Base-by-base conservation (phyloP, 2,797 vertebrate genomes). In the Microctenopoma stevenorrisi region DNA sequence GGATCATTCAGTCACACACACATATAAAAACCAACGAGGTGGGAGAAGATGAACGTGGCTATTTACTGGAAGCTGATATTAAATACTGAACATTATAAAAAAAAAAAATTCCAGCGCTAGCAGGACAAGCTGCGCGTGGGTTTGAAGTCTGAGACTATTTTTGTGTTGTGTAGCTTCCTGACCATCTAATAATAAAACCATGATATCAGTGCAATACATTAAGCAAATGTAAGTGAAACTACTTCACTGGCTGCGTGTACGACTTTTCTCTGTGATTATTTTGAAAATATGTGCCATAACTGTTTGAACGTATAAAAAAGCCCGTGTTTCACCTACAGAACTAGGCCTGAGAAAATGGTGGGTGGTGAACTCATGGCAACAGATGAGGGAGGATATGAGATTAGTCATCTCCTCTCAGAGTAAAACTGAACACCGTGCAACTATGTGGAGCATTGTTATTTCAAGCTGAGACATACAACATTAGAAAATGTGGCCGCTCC, bases 301-400 rank as follows among this genome's bases (percentile, higher is more conserved):
- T 18, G n/a, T n/a, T 16, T 7, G 8, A 18, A 5, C n/a, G 43
- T 46, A 18, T 46, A 46, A 46, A 46, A 46, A 18, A 16, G 69
- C 55, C 44, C 28, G 30, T 48, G 56, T 79, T 76, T 81, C 68
- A 74, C 73, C 74, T 61, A 37, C 43, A 46, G 43, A n/a, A 18
- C 33, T 33, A 67, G 25, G 78, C 83, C 84, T 57, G 55, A 81
- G 68, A 64, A 80, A 82, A 78, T 56, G 57, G 86, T 87, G 84
- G 85, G 85, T 46, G 83, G 81, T 49, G 64, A 81, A 79, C 64
- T 86, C 55, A 60, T 59, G 60, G 69, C 64, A 79, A 64, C 75
- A 78, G 74, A 88, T 73, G 76, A 85, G 76, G 78, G 62, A 71
- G 78, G 80, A 85, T 83, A 64, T 73, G 40, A 79, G 74, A 86